Conservation (phyloP, 2,113 vertebrate species). For the Oryzias woworae region DNA sequence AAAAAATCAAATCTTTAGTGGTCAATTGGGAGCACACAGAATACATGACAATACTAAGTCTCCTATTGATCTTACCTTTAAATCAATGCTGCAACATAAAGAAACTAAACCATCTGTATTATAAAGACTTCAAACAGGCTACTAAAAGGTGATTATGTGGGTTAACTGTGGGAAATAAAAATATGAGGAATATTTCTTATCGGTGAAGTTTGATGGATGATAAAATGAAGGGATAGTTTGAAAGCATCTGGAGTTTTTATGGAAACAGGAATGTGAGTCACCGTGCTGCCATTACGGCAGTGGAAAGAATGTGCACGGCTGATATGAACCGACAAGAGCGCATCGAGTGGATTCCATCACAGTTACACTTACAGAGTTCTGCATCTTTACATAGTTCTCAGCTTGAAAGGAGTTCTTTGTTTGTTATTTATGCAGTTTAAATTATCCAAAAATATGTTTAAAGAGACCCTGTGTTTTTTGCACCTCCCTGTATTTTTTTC, state of each 20-base stretch:
- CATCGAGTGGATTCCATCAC: slow-evolving; percentile 10
- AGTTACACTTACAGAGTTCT: neutral
- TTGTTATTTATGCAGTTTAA: too few relatives aligned
- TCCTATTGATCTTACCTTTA: too few relatives aligned
- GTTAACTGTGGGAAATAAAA: neutral
- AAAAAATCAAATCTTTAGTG: too few relatives aligned
- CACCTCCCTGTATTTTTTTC: too few relatives aligned
- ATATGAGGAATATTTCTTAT: neutral
- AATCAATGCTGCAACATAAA: too few relatives aligned
- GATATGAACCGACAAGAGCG: slow-evolving; percentile 20
- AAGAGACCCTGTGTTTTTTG: too few relatives aligned
- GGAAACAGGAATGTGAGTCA: slow-evolving; percentile 12
- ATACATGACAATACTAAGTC: too few relatives aligned
- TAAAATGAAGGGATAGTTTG: neutral
- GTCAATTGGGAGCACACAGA: too few relatives aligned
- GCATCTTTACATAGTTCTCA: too few relatives aligned
- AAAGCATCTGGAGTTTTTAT: neutral
- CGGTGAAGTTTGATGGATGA: neutral
- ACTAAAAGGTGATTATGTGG: neutral
- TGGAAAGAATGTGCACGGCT: slow-evolving; percentile 41
- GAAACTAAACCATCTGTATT: too few relatives aligned
- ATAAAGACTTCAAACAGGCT: neutral
- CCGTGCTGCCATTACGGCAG: neutral
- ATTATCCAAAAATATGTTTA: too few relatives aligned
- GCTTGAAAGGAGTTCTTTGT: too few relatives aligned